A percentile compares a stretch with the other conserved stretches of the same genome.
These are phyloP conservation scores for Tapirus terrestris DNA, from an alignment of 2,113 vertebrate species.

Conservation along the genomic window DNA sequence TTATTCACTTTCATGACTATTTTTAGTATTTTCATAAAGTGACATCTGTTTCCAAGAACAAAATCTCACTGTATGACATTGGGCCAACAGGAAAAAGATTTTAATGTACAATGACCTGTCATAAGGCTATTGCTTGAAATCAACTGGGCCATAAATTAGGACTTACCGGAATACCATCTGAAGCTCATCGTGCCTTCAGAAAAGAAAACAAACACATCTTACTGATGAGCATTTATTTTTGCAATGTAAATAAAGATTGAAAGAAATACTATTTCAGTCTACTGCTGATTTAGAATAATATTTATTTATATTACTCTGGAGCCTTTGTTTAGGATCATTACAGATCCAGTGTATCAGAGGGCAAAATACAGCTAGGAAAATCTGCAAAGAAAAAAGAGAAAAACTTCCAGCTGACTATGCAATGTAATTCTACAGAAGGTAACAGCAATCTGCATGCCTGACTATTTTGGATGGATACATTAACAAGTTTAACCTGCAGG, in stretches of 20 bases:
- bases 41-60: constrained; percentile 35
- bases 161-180: background rate
- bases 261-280: background rate
- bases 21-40: constrained; percentile 17
- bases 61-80: background rate
- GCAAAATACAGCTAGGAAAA: constrained; percentile 11
- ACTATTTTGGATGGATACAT: background rate
- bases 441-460: background rate
- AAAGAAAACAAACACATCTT: constrained; percentile 7
- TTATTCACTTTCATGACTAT: constrained; percentile 47
- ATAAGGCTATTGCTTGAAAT: constrained; percentile 4
- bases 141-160: background rate
- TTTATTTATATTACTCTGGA: background rate
- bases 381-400: background rate
- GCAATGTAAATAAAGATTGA: background rate
- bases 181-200: background rate
- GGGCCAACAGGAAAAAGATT: background rate
- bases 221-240: constrained; percentile 1
- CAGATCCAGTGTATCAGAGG: background rate
- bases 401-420: background rate
- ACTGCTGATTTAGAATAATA: constrained; percentile 11
- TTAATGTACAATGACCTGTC: constrained; percentile 41
- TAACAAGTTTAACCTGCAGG: background rate
- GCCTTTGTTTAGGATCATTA: background rate
- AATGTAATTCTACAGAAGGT: background rate